Evolutionary conservation across 2,797 vertebrate genomes (phyloP), one percentile per base, ranked within the genome.

Genomic region (Pipistrellus pipistrellus): DNA sequence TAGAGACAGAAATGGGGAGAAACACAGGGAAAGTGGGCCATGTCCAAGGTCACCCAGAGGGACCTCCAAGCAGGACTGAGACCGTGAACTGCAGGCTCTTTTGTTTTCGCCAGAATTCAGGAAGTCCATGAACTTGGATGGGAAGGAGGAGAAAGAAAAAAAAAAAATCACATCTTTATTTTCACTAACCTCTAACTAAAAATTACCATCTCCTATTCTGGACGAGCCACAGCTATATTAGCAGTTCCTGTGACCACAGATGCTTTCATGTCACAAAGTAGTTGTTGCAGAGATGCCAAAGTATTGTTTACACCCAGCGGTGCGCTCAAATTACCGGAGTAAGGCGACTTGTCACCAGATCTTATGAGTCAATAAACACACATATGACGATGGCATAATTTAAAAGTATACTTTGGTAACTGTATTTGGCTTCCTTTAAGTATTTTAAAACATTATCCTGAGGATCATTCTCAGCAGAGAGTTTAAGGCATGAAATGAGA

Each of bases 281-380:
- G 59, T 72, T 76, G 17, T 8, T 85, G 38, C 59, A 51, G 46
- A 94, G 81, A 72, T 64, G 59, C 83, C 94, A 94, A 93, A 94
- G 90, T 77, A 94, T 25, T 71, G n/a, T 84, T 77, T 73, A 84
- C 6, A 53, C 25, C 92, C 86, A 76, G 91, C 78, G 23, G 77
- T 15, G 44, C 10, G 68, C 87, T 76, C 69, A 88, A 85, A 88
- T 93, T n/a, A 72, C 4, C 88, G 62, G n/a, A 44, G 68, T 87
- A 94, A 87, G 44, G 8, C 80, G 75, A 85, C 64, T 38, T 94
- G 51, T 66, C 64, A 82, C 62, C 44, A 44, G 62, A 57, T 17
- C 53, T 90, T 32, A 77, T 25, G 41, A 94, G 81, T 85, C 82
- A 80, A 89, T 72, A 85, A 88, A 66, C 62, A 85, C 6, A 72